Evolutionary conservation across 2,113 vertebrate genomes (phyloP), one percentile per base, ranked within the genome.

Genomic region (Camelus bactrianus): DNA sequence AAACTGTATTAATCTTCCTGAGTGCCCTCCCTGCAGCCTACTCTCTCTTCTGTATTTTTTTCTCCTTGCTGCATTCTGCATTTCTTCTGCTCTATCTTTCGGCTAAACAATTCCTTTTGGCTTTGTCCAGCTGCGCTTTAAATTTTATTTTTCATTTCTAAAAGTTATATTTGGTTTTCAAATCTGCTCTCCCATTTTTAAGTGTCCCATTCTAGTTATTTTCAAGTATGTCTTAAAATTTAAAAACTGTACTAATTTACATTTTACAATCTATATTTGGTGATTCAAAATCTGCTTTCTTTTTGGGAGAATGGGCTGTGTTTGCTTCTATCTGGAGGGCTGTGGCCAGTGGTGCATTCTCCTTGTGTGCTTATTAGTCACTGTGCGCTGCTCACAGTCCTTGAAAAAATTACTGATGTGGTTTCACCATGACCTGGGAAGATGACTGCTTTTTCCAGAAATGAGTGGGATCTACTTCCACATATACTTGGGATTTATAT

Each of bases 171-270:
- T 94, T 80, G 65, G 84, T 64, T 81, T 94, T 69, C 92, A 80
- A 87, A 93, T 79, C 42, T 75, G 91, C 58, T 84, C 69, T 62
- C 24, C 83, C 73, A 80, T 75, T 52, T 93, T 87, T 93, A 80
- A 72, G 42, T 42, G 54, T 79, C 42, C 64, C 19, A 72, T 30
- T 72, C 64, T 75, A 69, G 79, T 3, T 64, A 54, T 62, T 80
- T 93, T 52, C 75, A 72, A 88, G 42, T 56, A n/a, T 38, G 64
- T 17, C 84, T 56, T 46, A 14, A 26, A 67, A 62, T 81, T 87
- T 88, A 1, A 3, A 80, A 79, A 93, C 32, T 60, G 54, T 20
- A 14, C 75, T 62, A 58, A 82, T 73, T 82, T 82, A 28, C 56
- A 82, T 65, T 89, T 82, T 56, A 54, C 28, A 11, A 46, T 64